Percentiles rank a stretch among this genome's conserved stretches.
phyloP scores from a whole-genome alignment of 2,888 invertebrate species.

The Tinea semifulvella region DNA sequence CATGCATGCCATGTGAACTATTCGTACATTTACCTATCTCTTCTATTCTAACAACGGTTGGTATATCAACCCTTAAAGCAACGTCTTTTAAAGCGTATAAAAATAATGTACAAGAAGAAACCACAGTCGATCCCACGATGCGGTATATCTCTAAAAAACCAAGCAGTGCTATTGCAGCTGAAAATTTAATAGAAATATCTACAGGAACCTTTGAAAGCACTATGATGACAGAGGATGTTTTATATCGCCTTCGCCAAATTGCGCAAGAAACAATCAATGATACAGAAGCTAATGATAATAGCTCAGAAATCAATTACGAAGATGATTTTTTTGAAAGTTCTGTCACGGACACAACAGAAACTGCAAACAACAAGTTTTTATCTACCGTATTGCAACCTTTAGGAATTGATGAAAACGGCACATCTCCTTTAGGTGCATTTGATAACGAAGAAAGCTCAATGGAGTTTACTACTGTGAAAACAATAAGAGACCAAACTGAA shows the following conservation, averaged over 20 bases:
- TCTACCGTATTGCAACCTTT: too few species aligned
- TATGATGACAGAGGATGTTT: background rate
- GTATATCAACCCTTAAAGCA: background rate
- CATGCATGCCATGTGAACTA: constrained; percentile 37
- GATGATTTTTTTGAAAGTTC: constrained; percentile 21
- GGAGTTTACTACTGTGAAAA: constrained; percentile 12
- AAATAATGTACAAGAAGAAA: background rate
- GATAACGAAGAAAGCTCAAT: background rate
- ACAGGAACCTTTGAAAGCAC: constrained; percentile 24
- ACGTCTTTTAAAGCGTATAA: background rate
- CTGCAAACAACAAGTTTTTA: constrained; percentile 14
- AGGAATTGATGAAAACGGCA: constrained; percentile 14
- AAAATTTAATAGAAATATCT: constrained; percentile 24
- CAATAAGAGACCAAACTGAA: constrained; percentile 13
- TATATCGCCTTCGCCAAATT: background rate
- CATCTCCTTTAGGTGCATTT: constrained; percentile 16
- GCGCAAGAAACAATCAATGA: background rate
- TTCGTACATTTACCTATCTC: constrained; percentile 9
- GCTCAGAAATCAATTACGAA: constrained; percentile 25
- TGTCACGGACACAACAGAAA: constrained; percentile 9
- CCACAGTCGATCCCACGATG: background rate
- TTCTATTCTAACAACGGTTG: constrained; percentile 2
- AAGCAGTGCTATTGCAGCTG: constrained; percentile 18
- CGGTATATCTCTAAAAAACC: background rate
- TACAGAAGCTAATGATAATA: constrained; percentile 19